Conservation (phyloP, 2,113 vertebrate genomes). For the Syngnathoides biaculeatus region DNA sequence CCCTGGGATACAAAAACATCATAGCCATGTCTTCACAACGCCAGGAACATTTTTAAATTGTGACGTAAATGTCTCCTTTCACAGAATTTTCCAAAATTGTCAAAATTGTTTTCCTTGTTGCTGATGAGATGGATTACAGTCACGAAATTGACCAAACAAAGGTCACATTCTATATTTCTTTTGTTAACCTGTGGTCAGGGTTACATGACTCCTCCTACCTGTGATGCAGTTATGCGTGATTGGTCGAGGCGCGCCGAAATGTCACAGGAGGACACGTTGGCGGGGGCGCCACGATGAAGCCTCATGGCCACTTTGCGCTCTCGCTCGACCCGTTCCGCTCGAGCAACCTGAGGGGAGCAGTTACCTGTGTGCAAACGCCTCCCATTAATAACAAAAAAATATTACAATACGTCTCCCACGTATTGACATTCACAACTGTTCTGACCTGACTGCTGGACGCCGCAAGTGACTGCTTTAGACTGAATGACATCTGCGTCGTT, state of each 20-base stretch:
- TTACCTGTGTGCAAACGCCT: constrained; percentile 74
- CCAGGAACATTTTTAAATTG: too few relatives aligned
- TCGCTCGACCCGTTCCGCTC: constrained; percentile 90
- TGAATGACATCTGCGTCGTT: constrained; percentile 85
- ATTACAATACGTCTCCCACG: not conserved
- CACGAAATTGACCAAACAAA: not conserved
- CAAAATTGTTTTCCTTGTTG: too few relatives aligned
- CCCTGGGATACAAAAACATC: not conserved
- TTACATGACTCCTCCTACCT: constrained; percentile 68
- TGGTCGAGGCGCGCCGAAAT: constrained; percentile 83
- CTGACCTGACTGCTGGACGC: constrained; percentile 80
- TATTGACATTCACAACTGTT: not conserved
- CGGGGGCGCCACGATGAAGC: constrained; percentile 92
- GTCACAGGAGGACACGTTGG: constrained; percentile 92
- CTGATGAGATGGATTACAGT: too few relatives aligned
- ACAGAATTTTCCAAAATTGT: too few relatives aligned
- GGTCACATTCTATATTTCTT: not conserved
- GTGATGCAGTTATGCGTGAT: constrained; percentile 91
- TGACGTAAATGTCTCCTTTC: too few relatives aligned
- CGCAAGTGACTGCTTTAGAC: constrained; percentile 83
- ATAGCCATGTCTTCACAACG: not conserved
- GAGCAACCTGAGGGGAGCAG: constrained; percentile 86
- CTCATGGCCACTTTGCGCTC: constrained; percentile 97
- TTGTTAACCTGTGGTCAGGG: not conserved
- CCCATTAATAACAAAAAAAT: not conserved